These are phyloP conservation scores for Phrynocephalus versicolor DNA, from an alignment of 2,113 vertebrate genomes.

Conservation along the genomic window DNA sequence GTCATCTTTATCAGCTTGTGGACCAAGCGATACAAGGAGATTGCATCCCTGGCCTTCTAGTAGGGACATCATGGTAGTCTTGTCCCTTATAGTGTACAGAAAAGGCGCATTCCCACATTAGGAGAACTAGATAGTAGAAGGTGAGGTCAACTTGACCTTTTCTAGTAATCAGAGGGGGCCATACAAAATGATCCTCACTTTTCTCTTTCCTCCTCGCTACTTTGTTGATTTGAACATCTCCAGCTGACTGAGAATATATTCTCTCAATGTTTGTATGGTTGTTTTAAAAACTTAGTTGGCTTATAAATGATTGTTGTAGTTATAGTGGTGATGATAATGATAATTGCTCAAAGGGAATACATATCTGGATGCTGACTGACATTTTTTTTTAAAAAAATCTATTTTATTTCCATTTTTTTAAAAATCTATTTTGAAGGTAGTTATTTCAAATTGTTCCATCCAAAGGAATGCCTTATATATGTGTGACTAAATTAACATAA, in stretches of 20 bases:
- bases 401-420: not conserved
- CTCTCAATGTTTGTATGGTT: no score
- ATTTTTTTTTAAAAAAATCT: no score
- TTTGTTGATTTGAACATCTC: no score
- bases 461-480: constrained; percentile 38
- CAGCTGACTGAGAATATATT: no score
- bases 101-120: no score
- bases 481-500: constrained; percentile 50
- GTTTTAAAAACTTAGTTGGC: no score
- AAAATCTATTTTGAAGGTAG: constrained; percentile 17
- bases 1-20: not conserved
- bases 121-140: not conserved
- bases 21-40: not conserved
- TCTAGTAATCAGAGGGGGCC: not conserved
- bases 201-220: not conserved
- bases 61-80: not conserved
- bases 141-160: not conserved
- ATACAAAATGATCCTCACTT: not conserved
- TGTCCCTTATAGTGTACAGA: not conserved
- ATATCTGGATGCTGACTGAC: no score
- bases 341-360: no score
- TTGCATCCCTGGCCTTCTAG: not conserved
- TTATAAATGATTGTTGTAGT: no score
- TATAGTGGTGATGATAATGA: no score
- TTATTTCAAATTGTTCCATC: constrained; percentile 53